A percentile compares a stretch with the other conserved stretches of the same genome.
Conservation (phyloP, 35 echinoderm and acorn worm species). For the Chiridota heheva region DNA sequence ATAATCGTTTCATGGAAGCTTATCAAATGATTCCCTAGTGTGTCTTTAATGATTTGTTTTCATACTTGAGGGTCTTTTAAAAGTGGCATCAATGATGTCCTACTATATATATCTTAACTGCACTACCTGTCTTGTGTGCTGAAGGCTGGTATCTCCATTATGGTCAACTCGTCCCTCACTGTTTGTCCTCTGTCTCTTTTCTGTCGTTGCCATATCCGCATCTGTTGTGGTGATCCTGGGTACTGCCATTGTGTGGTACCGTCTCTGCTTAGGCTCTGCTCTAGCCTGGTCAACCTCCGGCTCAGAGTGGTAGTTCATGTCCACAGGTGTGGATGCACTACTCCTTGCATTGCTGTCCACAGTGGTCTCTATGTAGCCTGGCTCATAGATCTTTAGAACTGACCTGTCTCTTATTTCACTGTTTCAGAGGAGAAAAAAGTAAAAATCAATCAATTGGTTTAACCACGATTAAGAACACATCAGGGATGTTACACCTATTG, state of each 20-base stretch:
- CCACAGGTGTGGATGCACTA: constrained; percentile 70
- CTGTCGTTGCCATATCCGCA: no score
- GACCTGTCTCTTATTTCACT: constrained; percentile 79
- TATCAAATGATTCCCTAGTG: no score
- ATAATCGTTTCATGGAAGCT: no score
- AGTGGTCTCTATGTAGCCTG: constrained; percentile 60
- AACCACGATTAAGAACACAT: neutral
- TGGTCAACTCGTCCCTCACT: no score
- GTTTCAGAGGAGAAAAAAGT: constrained; percentile 1
- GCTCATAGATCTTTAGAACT: constrained; percentile 87
- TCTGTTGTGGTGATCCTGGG: constrained; percentile 17
- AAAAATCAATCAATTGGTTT: neutral
- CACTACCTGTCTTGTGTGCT: constrained; percentile 32
- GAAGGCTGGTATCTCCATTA: no score
- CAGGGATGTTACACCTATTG: neutral
- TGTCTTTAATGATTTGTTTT: no score
- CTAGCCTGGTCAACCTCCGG: constrained; percentile 76
- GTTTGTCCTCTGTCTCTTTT: constrained; percentile 18
- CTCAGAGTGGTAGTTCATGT: constrained; percentile 78
- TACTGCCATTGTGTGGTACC: constrained; percentile 75
- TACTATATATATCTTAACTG: no score
- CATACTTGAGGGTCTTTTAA: no score
- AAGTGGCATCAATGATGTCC: no score
- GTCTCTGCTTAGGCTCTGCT: constrained; percentile 49
- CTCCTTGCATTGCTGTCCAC: constrained; percentile 22